Percentiles rank a stretch among this genome's conserved stretches.
These are phyloP conservation scores for Potorous gilbertii DNA, from an alignment of 2,797 vertebrate genomes.

Conservation along the genomic window DNA sequence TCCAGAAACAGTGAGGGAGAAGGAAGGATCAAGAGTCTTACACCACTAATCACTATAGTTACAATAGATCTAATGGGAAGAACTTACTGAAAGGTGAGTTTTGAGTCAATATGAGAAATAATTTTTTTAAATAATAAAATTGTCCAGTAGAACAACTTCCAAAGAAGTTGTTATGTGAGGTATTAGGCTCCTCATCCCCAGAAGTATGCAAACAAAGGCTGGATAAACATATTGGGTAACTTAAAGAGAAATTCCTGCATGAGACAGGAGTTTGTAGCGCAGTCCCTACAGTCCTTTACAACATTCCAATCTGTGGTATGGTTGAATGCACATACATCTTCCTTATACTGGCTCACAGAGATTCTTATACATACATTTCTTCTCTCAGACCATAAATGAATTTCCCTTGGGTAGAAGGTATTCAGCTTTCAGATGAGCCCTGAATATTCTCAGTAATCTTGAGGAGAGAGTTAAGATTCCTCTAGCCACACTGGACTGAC, in stretches of 20 bases:
- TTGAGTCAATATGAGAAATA: neutral
- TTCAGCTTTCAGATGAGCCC: constrained; percentile 13
- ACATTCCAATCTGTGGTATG: constrained; percentile 27
- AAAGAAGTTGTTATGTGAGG: neutral
- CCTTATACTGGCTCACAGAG: neutral
- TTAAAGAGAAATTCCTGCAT: neutral
- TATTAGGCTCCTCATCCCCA: neutral
- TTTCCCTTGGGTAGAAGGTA: neutral
- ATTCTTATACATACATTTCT: neutral
- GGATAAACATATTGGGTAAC: neutral
- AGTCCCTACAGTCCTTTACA: neutral
- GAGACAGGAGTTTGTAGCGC: constrained; percentile 1
- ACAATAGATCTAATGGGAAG: neutral
- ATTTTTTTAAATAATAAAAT: neutral
- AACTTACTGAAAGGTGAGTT: neutral
- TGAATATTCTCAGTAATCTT: constrained; percentile 7
- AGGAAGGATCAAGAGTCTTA: neutral
- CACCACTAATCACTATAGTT: neutral
- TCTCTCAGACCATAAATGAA: neutral
- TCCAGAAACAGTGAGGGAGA: neutral
- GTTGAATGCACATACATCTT: neutral
- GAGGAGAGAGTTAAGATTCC: constrained; percentile 21
- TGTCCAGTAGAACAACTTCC: neutral
- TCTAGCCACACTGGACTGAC: constrained; percentile 1
- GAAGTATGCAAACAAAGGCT: constrained; percentile 13